Evolutionary conservation across 1,140 invertebrate species (phyloP), one percentile per base, ranked within the genome.

Genomic region (Scaptomyza graminum): DNA sequence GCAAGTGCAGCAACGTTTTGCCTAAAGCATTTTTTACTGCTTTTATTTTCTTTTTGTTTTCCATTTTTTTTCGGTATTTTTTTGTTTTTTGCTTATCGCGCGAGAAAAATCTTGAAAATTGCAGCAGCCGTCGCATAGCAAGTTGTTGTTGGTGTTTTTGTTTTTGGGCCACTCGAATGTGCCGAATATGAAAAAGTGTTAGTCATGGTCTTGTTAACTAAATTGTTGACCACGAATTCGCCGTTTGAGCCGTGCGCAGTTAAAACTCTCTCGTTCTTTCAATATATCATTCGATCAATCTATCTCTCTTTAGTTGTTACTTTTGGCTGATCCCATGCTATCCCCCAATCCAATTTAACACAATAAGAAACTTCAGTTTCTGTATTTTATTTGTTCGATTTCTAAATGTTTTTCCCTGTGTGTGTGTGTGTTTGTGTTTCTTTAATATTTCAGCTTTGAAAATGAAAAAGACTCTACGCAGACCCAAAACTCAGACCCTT

Each of bases 181-280:
- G 28, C 56, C 57, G 51, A 54, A 52, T 56, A 55, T 67, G 47
- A 84, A 88, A 34, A 88, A 88, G 83, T 88, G 83, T 88, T 89
- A 83, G 83, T 88, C 83, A 88, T 88, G 84, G 84, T 69, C 83
- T 88, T 89, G 83, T 88, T 88, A 88, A 89, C 84, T 88, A 88
- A 87, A 87, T 83, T 88, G 83, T 83, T 88, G 69, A 72, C 83
- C 83, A 87, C 83, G 83, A 87, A 78, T 78, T 77, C 51, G 68
- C 68, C 50, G 63, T 39, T 41, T 34, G 47, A 65, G 46, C 61
- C 56, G 57, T 31, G 63, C 44, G 18, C 9, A 63, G 8, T 59
- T 15, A 34, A 22, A 56, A 25, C 5, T 50, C 22, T 47, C 22
- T 8, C 15, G 15, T 18, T 51, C 47, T 25, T 28, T 46, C 39